Percentiles rank a stretch among this genome's conserved stretches.
These are phyloP conservation scores for Amblyjoppa fuscipennis DNA, from an alignment of 2,888 invertebrate genomes.

Conservation along the genomic window DNA sequence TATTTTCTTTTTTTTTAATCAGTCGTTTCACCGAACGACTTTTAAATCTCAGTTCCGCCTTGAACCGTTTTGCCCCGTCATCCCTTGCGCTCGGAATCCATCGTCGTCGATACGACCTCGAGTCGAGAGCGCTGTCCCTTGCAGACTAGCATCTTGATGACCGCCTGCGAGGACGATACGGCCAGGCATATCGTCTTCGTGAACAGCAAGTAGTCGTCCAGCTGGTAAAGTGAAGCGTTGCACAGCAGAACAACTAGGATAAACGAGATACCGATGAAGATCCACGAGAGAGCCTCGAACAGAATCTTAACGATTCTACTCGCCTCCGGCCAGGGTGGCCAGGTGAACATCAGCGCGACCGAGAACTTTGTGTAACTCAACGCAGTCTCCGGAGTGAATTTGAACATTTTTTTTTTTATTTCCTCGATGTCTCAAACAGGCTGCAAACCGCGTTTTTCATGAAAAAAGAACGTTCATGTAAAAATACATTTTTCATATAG, in stretches of 20 bases:
- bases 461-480: no score
- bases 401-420: conserved; percentile 26
- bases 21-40: no score
- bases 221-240: conserved; percentile 70
- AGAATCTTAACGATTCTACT: conserved; percentile 60
- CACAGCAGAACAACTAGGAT: conserved; percentile 69
- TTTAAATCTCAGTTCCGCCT: no score
- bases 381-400: conserved; percentile 56
- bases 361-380: conserved; percentile 57
- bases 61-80: no score
- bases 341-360: conserved; percentile 67
- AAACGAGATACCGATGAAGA: conserved; percentile 64
- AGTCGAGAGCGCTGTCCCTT: conserved; percentile 59
- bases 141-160: conserved; percentile 56
- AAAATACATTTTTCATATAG: no score
- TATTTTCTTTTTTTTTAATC: no score
- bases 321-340: conserved; percentile 70
- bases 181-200: conserved; percentile 75
- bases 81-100: no score
- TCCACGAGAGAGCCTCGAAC: conserved; percentile 71
- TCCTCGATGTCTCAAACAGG: no score
- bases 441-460: no score
- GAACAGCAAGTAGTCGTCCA: conserved; percentile 67
- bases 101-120: conserved; percentile 31
- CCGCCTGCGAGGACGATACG: conserved; percentile 72